Evolutionary conservation across 53 echinoderm and acorn worm genomes (phyloP).

Genomic region (Hippasteria phrygiana): DNA sequence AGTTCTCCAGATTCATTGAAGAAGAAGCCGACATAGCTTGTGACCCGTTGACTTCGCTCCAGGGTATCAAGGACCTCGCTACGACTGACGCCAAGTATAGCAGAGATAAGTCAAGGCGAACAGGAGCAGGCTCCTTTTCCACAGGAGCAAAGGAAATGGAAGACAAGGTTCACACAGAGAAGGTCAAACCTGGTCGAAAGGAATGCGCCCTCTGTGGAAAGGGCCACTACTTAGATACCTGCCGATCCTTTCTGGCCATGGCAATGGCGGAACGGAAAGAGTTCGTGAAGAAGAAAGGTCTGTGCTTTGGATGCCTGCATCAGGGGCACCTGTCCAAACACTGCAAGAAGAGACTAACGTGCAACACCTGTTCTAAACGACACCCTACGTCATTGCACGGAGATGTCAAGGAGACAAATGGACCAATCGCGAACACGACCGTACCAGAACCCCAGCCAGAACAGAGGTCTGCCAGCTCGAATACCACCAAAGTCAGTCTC

Average conservation of each 20-base stretch:
- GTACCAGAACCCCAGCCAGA: neutral
- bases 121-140: neutral
- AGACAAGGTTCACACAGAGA: too few relatives aligned
- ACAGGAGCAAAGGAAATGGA: too few relatives aligned
- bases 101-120: neutral
- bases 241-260: neutral
- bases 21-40: constrained; percentile 32
- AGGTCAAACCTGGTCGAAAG: too few relatives aligned
- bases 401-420: neutral
- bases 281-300: constrained; percentile 17
- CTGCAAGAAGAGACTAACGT: neutral
- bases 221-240: neutral
- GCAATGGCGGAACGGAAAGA: neutral
- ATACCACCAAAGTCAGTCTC: constrained; percentile 16
- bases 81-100: neutral
- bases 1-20: constrained; percentile 21
- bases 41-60: neutral
- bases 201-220: too few relatives aligned
- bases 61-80: neutral
- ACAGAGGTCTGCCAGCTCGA: neutral
- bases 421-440: neutral
- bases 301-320: constrained; percentile 14
- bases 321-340: constrained; percentile 2
- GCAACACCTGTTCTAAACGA: constrained; percentile 4
- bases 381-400: constrained; percentile 12